Evolutionary conservation across 2,113 vertebrate genomes (phyloP).

Genomic region (Nipponia nippon): DNA sequence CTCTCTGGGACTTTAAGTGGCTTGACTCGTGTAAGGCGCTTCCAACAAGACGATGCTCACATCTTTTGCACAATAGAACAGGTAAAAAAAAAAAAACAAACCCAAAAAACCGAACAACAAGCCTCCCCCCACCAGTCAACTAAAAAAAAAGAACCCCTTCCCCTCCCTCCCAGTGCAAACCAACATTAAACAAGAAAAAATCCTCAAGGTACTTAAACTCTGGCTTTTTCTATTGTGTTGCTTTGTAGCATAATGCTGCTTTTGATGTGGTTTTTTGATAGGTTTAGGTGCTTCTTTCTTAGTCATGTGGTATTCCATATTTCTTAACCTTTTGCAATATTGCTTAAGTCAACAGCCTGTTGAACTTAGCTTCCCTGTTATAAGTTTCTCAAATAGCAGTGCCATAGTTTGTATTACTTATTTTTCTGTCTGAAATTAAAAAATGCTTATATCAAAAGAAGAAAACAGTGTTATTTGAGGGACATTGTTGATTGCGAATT

Average conservation of each 20-base stretch:
- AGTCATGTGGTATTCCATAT: accelerated
- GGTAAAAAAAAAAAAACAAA: slow-evolving; percentile 61
- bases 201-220: background rate
- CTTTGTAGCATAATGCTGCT: background rate
- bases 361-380: background rate
- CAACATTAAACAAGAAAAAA: background rate
- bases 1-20: slow-evolving; percentile 88
- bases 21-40: slow-evolving; percentile 88
- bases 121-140: background rate
- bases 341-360: background rate
- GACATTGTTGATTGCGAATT: background rate
- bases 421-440: background rate
- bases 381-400: background rate
- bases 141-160: background rate
- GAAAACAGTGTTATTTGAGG: background rate
- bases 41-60: slow-evolving; percentile 96
- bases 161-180: background rate
- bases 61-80: slow-evolving; percentile 94
- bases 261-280: background rate
- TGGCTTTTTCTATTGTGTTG: background rate
- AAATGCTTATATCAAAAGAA: background rate
- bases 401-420: background rate
- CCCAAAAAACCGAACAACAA: background rate
- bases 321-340: background rate
- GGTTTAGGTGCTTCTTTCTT: background rate